Evolutionary conservation across 2,888 invertebrate genomes (phyloP).

Genomic region (Xylota segnis): DNA sequence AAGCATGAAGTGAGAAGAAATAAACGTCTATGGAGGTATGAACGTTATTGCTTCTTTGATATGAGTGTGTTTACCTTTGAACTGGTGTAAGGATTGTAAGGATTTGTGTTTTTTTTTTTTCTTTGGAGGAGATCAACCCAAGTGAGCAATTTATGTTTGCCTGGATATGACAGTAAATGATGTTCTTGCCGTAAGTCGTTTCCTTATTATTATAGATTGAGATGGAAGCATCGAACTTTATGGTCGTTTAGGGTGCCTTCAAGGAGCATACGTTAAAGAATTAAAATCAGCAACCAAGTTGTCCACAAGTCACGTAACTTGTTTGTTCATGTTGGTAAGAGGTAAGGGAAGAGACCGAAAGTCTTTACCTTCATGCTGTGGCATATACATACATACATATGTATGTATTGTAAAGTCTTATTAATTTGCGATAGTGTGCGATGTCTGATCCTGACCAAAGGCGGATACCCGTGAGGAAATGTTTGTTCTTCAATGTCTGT

Average conservation of each 20-base stretch:
- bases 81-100: constrained; percentile 38
- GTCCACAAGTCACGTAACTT: too few relatives aligned
- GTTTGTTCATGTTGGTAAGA: background rate
- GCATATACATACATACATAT: too few relatives aligned
- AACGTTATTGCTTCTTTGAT: constrained; percentile 59
- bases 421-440: too few relatives aligned
- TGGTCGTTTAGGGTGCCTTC: background rate
- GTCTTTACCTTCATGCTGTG: too few relatives aligned
- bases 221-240: background rate
- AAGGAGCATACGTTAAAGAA: background rate
- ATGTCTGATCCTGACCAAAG: too few relatives aligned
- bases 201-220: background rate
- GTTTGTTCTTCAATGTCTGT: too few relatives aligned
- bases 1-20: background rate
- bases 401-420: too few relatives aligned
- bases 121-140: constrained; percentile 58
- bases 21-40: constrained; percentile 1
- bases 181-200: background rate
- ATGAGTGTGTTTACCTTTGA: constrained; percentile 46
- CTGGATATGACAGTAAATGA: background rate
- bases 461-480: too few relatives aligned
- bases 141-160: constrained; percentile 50
- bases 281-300: too few relatives aligned
- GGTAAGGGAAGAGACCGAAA: too few relatives aligned
- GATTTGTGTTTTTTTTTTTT: constrained; percentile 27